These are phyloP conservation scores for Habropoda laboriosa DNA, from an alignment of 1,140 invertebrate species.

Conservation along the genomic window DNA sequence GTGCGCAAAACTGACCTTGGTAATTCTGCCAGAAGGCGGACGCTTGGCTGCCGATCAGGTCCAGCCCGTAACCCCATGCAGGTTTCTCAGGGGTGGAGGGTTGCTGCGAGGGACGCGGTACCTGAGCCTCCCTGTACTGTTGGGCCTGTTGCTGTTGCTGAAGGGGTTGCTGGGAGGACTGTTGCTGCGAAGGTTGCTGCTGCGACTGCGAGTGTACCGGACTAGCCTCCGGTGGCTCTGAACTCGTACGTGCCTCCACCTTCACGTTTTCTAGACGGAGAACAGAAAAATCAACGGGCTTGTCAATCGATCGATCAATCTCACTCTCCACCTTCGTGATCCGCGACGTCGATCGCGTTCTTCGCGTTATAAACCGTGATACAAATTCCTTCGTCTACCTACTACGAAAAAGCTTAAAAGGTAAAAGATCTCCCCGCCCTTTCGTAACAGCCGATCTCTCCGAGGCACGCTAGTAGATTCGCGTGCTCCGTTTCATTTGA, in stretches of 20 bases:
- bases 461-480: slow-evolving; percentile 4
- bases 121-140: slow-evolving; percentile 77
- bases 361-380: too few species aligned
- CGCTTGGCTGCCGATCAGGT: slow-evolving; percentile 88
- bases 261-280: slow-evolving; percentile 74
- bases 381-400: too few species aligned
- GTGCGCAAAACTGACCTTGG: slow-evolving; percentile 85
- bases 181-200: slow-evolving; percentile 80
- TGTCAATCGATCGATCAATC: not conserved
- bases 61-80: slow-evolving; percentile 88
- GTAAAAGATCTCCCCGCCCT: too few species aligned
- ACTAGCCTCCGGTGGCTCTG: slow-evolving; percentile 79
- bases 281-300: not conserved
- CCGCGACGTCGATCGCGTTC: too few species aligned
- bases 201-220: slow-evolving; percentile 80
- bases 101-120: slow-evolving; percentile 78
- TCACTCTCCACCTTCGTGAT: too few species aligned
- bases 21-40: slow-evolving; percentile 94
- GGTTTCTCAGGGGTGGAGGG: slow-evolving; percentile 82
- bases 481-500: slow-evolving; percentile 76
- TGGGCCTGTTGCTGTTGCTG: slow-evolving; percentile 76
- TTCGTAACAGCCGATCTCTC: not conserved
- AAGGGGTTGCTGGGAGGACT: slow-evolving; percentile 71
- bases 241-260: slow-evolving; percentile 76
- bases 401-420: too few species aligned